Base-by-base conservation (phyloP, 2,113 vertebrate species). In the Ophiodon elongatus region DNA sequence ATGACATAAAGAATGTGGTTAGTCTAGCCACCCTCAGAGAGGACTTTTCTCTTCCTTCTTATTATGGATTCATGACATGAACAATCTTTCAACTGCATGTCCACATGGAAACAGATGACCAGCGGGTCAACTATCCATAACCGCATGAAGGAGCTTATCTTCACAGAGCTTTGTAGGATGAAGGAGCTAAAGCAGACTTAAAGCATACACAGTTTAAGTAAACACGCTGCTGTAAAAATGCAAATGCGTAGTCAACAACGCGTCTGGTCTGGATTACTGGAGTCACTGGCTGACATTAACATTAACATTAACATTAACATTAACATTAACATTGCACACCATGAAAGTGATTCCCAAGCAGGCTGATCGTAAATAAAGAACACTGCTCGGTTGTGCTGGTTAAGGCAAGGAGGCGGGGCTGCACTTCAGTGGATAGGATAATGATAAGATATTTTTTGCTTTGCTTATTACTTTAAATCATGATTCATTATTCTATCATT, bases 51-150 rank as follows among this genome's bases (percentile, higher is more conserved):
- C 56, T 37, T 45, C 25, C 27, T 29, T 76, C 27, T 71, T 70
- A 35, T 66, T 52, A 37, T 41, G 35, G 76, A 74, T 23, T 71
- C n/a, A 71, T 54, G 76, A 56, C 77, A 69, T 82, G 56, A 75
- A 39, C 65, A 31, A 33, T 57, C 35, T 52, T 64, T 39, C 37
- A 52, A 39, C 23, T 64, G 14, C 31, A 54, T 9, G n/a, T 67
- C 57, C 43, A 27, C 50, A 75, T 65, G 78, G 62, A 83, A 79
- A 82, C 57, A 13, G 54, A 63, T 35, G 75, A 83, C 65, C 63
- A 75, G 56, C 31, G 29, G 84, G 70, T 70, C 64, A 79, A 65
- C 47, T 43, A 72, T 65, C 25, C 60, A 75, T 23, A 72, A 59
- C 25, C 67, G 47, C 65, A 63, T 41, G 25, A 73, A 62, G 23